phyloP scores from a whole-genome alignment of 2,797 vertebrate species.

The Diglossa cyanea region DNA sequence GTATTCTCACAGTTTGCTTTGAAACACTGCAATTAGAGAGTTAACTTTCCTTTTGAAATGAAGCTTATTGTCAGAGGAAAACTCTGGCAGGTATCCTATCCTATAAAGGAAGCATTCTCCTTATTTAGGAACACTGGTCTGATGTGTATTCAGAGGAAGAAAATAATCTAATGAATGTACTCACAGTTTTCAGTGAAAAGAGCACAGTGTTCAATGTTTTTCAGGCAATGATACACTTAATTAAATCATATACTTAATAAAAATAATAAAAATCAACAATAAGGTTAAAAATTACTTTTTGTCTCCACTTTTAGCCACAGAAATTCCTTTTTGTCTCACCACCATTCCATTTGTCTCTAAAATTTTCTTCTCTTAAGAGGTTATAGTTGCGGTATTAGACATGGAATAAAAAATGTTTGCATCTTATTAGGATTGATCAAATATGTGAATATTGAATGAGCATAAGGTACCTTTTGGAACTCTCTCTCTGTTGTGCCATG shows the following conservation, averaged over 20 bases:
- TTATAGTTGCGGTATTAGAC: neutral
- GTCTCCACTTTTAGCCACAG: neutral
- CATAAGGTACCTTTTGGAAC: neutral
- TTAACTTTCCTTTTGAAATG: neutral
- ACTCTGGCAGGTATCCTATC: neutral
- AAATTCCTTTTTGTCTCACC: neutral
- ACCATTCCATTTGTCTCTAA: neutral
- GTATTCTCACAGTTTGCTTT: neutral
- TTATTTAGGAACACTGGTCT: neutral
- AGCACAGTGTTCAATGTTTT: neutral
- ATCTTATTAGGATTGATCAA: neutral
- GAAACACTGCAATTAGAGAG: neutral
- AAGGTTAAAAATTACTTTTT: neutral
- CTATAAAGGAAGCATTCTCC: neutral
- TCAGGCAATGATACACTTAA: neutral
- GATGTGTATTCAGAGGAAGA: neutral
- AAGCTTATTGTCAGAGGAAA: neutral
- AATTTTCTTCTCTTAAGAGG: neutral
- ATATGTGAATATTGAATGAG: neutral
- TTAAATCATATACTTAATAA: neutral
- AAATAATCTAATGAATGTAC: neutral
- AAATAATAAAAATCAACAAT: neutral
- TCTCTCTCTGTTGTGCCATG: neutral
- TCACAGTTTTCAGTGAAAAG: neutral
- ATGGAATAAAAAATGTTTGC: neutral